Evolutionary conservation across 2,113 vertebrate species (phyloP), one percentile per base, ranked within the genome.

Genomic region (Mungos mungo): DNA sequence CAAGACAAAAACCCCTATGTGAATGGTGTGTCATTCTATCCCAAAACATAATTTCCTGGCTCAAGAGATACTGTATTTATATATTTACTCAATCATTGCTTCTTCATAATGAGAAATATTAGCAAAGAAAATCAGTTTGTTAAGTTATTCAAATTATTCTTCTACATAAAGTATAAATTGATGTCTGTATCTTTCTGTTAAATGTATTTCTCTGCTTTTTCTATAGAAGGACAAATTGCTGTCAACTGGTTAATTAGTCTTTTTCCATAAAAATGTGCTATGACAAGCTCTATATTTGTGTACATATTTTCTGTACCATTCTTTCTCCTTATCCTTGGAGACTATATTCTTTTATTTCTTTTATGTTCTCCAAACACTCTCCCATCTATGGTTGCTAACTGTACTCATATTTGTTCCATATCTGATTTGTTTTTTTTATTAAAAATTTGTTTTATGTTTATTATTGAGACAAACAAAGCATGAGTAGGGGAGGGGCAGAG

Each of bases 111-210:
- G 4, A 25, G 29, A 84, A 96, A 92, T 11, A 12, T 81, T 90
- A 90, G 33, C 12, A 82, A 88, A 81, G 7, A 41, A 93, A 79
- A 87, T 93, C 35, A 93, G 8, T 87, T 76, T 68, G 9, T 80
- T 95, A 79, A 13, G 82, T 69, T 82, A 52, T 93, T 93, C 41
- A 89, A 60, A 84, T 52, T 90, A 41, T 90, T 91, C 33, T 95
- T 85, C 66, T 90, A 41, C 3, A 21, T 88, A 84, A 93, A 69
- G n/a, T 77, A 69, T 35, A 74, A 45, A 81, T 60, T 71, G 47
- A n/a, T 38, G 2, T 52, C 71, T 81, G 2, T 16, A 66, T 93
- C 63, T 38, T 19, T 82, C 23, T 63, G 23, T 50, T 68, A 77
- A 82, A 47, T 92, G 41, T 23, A 23, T 90, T 72, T 83, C 35